These are phyloP conservation scores for Phalacrocorax aristotelis DNA, from an alignment of 2,113 vertebrate genomes.

Conservation along the genomic window DNA sequence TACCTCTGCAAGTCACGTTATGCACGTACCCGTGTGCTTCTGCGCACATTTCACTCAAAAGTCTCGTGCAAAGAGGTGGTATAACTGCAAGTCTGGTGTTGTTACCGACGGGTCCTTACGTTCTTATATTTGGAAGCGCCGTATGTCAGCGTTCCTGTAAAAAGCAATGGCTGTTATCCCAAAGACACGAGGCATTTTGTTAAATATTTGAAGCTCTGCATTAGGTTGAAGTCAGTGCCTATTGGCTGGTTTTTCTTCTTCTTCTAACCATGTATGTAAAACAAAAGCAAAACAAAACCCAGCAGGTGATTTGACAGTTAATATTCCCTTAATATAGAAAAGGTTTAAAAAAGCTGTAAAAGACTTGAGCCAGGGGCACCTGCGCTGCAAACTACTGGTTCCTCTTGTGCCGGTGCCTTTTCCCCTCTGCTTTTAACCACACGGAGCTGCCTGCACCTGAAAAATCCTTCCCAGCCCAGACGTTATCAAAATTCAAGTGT, in stretches of 20 bases:
- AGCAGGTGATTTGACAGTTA: neutral
- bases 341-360: neutral
- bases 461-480: neutral
- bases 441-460: rapidly evolving
- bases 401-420: neutral
- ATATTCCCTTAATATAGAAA: neutral
- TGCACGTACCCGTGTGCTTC: neutral
- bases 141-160: neutral
- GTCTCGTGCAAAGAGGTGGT: neutral
- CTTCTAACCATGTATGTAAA: neutral
- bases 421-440: neutral
- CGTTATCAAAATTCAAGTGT: neutral
- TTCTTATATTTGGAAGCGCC: neutral
- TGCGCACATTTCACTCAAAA: neutral
- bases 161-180: neutral
- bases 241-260: neutral
- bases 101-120: neutral
- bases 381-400: neutral
- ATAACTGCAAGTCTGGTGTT: neutral
- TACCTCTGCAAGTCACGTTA: neutral
- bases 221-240: neutral
- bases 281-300: neutral
- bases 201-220: neutral
- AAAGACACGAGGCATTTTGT: neutral
- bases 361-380: neutral